Evolutionary conservation across 2,888 invertebrate species (phyloP).

Genomic region (Entomobrya proxima): DNA sequence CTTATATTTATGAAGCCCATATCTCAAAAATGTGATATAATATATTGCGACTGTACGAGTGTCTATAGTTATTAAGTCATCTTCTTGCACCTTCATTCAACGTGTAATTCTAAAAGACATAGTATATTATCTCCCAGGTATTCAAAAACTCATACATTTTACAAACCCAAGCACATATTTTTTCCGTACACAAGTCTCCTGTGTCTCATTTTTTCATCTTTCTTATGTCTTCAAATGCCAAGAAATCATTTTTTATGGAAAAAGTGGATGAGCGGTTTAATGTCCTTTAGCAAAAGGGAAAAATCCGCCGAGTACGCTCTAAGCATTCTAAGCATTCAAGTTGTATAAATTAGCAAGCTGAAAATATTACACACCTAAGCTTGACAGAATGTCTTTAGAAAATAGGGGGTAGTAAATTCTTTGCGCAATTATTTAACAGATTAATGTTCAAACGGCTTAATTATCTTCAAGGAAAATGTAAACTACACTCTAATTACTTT

Average conservation of each 20-base stretch:
- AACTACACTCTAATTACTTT: constrained; percentile 26
- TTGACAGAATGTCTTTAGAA: neutral
- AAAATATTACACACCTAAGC: neutral
- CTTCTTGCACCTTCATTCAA: constrained; percentile 28
- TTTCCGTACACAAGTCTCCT: neutral
- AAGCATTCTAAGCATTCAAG: constrained; percentile 15
- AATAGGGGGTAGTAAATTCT: neutral
- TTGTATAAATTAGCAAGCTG: constrained; percentile 49
- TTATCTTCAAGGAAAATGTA: constrained; percentile 10
- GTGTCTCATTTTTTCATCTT: neutral
- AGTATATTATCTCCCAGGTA: neutral
- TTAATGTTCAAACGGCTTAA: constrained; percentile 34
- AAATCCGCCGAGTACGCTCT: constrained; percentile 6
- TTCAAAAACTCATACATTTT: neutral
- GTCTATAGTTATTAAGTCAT: constrained; percentile 45
- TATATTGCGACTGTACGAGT: constrained; percentile 1
- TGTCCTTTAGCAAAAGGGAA: constrained; percentile 15
- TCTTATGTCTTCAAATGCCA: constrained; percentile 13
- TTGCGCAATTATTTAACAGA: constrained; percentile 40
- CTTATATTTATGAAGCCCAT: neutral
- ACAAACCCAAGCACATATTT: neutral
- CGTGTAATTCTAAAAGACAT: neutral
- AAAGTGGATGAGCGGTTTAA: constrained; percentile 45
- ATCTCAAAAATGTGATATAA: neutral
- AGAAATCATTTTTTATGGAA: constrained; percentile 51